phyloP scores from a whole-genome alignment of 1,140 invertebrate species.

The Cydia pomonella region DNA sequence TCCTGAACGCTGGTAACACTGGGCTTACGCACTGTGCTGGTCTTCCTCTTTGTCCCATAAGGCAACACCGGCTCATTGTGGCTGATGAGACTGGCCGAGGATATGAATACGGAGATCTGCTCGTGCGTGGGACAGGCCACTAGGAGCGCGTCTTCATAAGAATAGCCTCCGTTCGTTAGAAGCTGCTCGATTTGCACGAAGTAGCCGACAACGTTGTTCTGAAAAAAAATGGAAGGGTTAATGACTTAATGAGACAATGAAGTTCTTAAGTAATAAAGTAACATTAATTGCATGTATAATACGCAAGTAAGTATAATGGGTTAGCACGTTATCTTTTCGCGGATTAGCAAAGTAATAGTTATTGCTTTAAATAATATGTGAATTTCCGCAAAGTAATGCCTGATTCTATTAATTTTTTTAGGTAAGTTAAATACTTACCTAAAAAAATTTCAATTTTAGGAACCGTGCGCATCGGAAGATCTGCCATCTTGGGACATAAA shows the following conservation, averaged over 20 bases:
- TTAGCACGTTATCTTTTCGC: too few relatives aligned
- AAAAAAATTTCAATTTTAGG: neutral
- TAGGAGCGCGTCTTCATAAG: slow-evolving; percentile 89
- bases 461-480: too few relatives aligned
- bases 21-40: slow-evolving; percentile 60
- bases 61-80: slow-evolving; percentile 71
- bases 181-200: slow-evolving; percentile 92
- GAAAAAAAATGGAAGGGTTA: slow-evolving; percentile 55
- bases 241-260: too few relatives aligned
- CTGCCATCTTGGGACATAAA: too few relatives aligned
- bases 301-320: too few relatives aligned
- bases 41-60: slow-evolving; percentile 69
- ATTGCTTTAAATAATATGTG: too few relatives aligned
- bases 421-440: too few relatives aligned
- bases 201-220: slow-evolving; percentile 93
- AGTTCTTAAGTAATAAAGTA: too few relatives aligned
- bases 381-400: too few relatives aligned
- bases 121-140: slow-evolving; percentile 94
- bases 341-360: too few relatives aligned
- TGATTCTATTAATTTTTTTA: too few relatives aligned
- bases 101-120: slow-evolving; percentile 94
- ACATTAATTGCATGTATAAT: too few relatives aligned
- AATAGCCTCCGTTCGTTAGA: slow-evolving; percentile 86
- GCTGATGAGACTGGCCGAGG: slow-evolving; percentile 85
- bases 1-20: slow-evolving; percentile 62